Percentiles rank a stretch among this genome's conserved stretches.
These are phyloP conservation scores for Acropora yongei DNA, from an alignment of 64 coral and sea anemone species.

Conservation along the genomic window DNA sequence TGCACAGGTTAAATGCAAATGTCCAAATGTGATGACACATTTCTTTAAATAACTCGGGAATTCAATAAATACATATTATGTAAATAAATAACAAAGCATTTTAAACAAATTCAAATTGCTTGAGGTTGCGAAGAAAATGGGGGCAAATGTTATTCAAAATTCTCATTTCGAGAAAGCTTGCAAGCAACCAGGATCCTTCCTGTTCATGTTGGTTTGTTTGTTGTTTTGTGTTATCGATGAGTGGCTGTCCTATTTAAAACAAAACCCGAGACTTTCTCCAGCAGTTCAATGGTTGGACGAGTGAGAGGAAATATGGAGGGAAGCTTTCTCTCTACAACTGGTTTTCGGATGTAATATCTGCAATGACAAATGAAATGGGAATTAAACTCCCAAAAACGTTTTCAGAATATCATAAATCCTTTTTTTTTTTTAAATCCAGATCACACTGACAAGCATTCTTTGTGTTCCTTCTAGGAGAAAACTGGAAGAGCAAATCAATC, in stretches of 20 bases:
- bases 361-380: background rate
- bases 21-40: background rate
- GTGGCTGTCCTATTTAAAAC: constrained; percentile 31
- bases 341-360: constrained; percentile 86
- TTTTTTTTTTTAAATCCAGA: too few relatives aligned
- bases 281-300: constrained; percentile 55
- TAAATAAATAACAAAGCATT: background rate
- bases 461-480: too few relatives aligned
- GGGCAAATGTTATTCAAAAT: too few relatives aligned
- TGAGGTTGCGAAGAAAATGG: too few relatives aligned
- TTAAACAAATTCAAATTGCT: background rate
- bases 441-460: too few relatives aligned
- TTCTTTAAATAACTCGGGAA: background rate
- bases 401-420: too few relatives aligned
- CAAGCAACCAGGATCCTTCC: too few relatives aligned
- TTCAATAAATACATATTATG: background rate
- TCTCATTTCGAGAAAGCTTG: too few relatives aligned
- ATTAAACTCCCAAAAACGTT: too few relatives aligned
- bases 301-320: constrained; percentile 75
- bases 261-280: constrained; percentile 66
- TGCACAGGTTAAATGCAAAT: too few relatives aligned
- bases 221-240: constrained; percentile 3
- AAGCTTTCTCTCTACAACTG: constrained; percentile 61
- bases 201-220: background rate
- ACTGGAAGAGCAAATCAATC: too few relatives aligned